Percentiles rank a stretch among this genome's conserved stretches.
phyloP scores from a whole-genome alignment of 2,797 vertebrate genomes.

The Iguana delicatissima region DNA sequence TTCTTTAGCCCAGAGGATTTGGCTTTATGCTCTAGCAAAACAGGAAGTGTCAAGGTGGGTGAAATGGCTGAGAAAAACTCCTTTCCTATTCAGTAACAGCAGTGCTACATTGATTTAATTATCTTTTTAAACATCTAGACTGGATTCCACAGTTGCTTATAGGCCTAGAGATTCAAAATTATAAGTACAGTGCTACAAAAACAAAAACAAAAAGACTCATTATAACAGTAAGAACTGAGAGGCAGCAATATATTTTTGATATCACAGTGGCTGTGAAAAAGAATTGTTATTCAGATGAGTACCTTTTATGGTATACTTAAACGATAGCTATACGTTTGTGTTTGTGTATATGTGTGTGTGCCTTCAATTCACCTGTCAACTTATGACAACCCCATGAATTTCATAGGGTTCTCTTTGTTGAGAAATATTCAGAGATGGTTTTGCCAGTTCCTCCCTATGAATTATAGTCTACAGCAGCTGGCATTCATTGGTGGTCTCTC shows the following conservation, averaged over 20 bases:
- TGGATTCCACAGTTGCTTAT: neutral
- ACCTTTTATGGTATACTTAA: neutral
- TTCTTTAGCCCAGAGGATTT: neutral
- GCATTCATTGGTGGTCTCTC: no score
- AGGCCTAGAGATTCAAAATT: neutral
- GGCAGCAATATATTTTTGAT: neutral
- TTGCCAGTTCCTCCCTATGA: no score
- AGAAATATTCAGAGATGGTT: no score
- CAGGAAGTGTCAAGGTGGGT: no score
- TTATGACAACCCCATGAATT: no score
- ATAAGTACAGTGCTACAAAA: neutral
- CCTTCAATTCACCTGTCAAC: no score
- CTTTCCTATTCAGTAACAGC: neutral
- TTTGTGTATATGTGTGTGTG: no score
- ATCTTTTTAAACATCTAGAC: neutral
- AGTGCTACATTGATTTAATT: neutral
- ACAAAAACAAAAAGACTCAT: neutral
- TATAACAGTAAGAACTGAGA: neutral
- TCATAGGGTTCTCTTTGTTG: no score
- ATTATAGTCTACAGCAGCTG: no score
- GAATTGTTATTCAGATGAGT: neutral
- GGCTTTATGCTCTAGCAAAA: neutral
- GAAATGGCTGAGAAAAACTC: neutral
- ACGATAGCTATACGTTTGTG: neutral
- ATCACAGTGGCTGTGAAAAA: neutral